Percentiles rank a stretch among this genome's conserved stretches.
Evolutionary conservation across 2,888 invertebrate genomes (phyloP).

Genomic region (Acleris laterana): DNA sequence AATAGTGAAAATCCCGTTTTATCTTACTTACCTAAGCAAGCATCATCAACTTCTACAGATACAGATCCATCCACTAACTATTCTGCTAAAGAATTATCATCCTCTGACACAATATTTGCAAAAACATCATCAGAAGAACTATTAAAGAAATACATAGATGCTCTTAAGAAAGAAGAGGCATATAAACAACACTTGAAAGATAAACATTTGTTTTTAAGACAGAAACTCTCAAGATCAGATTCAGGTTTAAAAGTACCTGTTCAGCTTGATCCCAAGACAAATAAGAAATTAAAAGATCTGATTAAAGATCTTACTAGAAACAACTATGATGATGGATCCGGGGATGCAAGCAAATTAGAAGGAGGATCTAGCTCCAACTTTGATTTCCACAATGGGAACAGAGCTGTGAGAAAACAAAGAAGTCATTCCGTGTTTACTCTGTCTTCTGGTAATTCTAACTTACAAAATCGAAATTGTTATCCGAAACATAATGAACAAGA

Average conservation of each 20-base stretch:
- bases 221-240: constrained; percentile 68
- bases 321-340: constrained; percentile 76
- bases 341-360: constrained; percentile 77
- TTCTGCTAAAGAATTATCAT: constrained; percentile 63
- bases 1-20: constrained; percentile 53
- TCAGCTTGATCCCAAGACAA: constrained; percentile 51
- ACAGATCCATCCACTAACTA: constrained; percentile 67
- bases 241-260: constrained; percentile 53
- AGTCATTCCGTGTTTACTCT: constrained; percentile 78
- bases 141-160: constrained; percentile 72
- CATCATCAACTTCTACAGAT: constrained; percentile 59
- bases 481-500: constrained; percentile 58
- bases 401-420: constrained; percentile 57
- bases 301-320: constrained; percentile 76
- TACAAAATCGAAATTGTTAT: constrained; percentile 54
- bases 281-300: constrained; percentile 64
- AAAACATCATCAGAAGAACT: constrained; percentile 75
- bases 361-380: constrained; percentile 57
- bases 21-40: constrained; percentile 49
- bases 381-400: constrained; percentile 46
- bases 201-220: constrained; percentile 74
- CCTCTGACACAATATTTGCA: constrained; percentile 58
- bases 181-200: constrained; percentile 71
- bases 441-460: constrained; percentile 67
- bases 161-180: constrained; percentile 66